Evolutionary conservation across 2,797 vertebrate species (phyloP).

Genomic region (Sphaeramia orbicularis): DNA sequence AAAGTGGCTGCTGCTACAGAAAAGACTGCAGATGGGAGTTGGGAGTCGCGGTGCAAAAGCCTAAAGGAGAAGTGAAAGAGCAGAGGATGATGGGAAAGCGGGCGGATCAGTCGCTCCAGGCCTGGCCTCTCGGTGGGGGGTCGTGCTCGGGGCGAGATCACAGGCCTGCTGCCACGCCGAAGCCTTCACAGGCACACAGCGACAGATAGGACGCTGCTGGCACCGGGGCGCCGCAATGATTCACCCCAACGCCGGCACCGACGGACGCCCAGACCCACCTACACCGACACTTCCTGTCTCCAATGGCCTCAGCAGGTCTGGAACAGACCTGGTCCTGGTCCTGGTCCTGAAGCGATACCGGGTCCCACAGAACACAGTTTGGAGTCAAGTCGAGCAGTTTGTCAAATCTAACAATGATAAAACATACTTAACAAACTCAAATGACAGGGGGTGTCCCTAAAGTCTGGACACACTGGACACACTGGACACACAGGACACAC

Average conservation of each 20-base stretch:
- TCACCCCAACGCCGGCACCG: constrained; percentile 71
- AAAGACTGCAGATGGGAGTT: constrained; percentile 73
- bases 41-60: constrained; percentile 56
- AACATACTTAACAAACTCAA: too few species aligned
- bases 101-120: constrained; percentile 87
- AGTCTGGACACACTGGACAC: too few species aligned
- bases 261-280: constrained; percentile 54
- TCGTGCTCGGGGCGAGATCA: constrained; percentile 87
- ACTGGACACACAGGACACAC: too few species aligned
- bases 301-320: neutral
- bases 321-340: neutral
- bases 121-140: constrained; percentile 89
- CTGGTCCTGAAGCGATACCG: too few species aligned
- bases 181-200: constrained; percentile 92
- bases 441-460: too few species aligned
- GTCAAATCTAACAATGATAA: too few species aligned
- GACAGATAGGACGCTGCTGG: constrained; percentile 82
- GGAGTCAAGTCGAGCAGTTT: too few species aligned
- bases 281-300: constrained; percentile 39
- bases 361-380: constrained; percentile 1
- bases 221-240: constrained; percentile 80
- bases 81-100: constrained; percentile 60
- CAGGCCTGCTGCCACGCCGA: constrained; percentile 88
- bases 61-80: constrained; percentile 63
- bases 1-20: constrained; percentile 74